phyloP scores from a whole-genome alignment of 1,140 invertebrate genomes.

The Cydia amplana region DNA sequence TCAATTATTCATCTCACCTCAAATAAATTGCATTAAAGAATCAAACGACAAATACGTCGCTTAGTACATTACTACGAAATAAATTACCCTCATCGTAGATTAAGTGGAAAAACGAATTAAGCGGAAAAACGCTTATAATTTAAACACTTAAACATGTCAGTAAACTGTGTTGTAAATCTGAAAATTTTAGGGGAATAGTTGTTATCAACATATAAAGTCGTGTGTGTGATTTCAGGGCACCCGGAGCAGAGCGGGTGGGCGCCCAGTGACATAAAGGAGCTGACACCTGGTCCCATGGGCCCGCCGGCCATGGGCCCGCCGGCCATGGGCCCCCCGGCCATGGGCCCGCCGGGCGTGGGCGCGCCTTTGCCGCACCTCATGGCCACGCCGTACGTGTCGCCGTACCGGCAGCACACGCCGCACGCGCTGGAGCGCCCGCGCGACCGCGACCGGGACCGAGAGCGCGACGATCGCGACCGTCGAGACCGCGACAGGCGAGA shows the following conservation, averaged over 20 bases:
- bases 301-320: conserved; percentile 68
- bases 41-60: no score
- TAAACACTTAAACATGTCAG: no score
- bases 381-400: conserved; percentile 59
- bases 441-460: conserved; percentile 47
- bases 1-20: no score
- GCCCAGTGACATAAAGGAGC: conserved; percentile 82
- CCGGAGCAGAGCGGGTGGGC: conserved; percentile 78
- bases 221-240: conserved; percentile 47
- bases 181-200: no score
- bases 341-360: conserved; percentile 67
- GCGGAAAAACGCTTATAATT: no score
- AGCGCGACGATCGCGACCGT: conserved; percentile 54
- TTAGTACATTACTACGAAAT: no score
- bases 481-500: conserved; percentile 61
- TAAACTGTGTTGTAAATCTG: no score
- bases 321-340: no score
- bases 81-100: no score
- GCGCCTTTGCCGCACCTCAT: conserved; percentile 53
- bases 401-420: conserved; percentile 56
- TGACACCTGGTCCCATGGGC: conserved; percentile 80
- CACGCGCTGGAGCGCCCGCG: conserved; percentile 51
- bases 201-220: neutral
- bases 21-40: no score
- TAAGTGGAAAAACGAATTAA: no score